Evolutionary conservation across 2,888 invertebrate genomes (phyloP).

Genomic region (Colostygia pectinataria): DNA sequence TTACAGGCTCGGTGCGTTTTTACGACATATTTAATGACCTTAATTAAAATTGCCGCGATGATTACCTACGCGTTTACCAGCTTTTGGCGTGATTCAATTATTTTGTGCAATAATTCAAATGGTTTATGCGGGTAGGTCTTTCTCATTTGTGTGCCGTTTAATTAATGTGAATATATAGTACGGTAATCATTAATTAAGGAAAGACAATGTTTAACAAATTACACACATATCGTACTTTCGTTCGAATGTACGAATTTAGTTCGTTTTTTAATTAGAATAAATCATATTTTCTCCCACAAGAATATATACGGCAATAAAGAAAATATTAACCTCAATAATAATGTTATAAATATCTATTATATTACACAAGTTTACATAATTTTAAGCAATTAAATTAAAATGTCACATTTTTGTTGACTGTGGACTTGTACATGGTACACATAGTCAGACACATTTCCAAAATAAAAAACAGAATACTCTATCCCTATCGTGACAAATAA

Average conservation of each 20-base stretch:
- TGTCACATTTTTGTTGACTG: too few species aligned
- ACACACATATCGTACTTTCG: neutral
- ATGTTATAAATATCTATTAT: too few species aligned
- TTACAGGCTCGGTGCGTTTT: conserved; percentile 29
- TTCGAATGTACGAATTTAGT: too few species aligned
- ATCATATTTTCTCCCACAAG: too few species aligned
- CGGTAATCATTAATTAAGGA: conserved; percentile 3
- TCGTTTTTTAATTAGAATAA: too few species aligned
- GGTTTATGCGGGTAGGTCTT: conserved; percentile 21
- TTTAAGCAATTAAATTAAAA: too few species aligned
- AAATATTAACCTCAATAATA: too few species aligned
- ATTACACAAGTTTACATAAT: too few species aligned
- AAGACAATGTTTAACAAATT: conserved; percentile 5
- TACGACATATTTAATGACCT: conserved; percentile 34
- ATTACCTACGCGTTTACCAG: conserved; percentile 29
- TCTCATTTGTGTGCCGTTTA: conserved; percentile 9
- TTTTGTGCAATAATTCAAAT: conserved; percentile 32
- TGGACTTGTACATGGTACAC: too few species aligned
- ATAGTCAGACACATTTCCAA: neutral
- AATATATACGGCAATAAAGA: too few species aligned
- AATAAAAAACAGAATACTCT: conserved; percentile 2
- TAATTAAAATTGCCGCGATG: conserved; percentile 35
- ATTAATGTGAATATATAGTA: conserved; percentile 7
- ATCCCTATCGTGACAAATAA: conserved; percentile 13
- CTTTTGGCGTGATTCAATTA: conserved; percentile 36